These are phyloP conservation scores for Sebastes baramenuke DNA, from an alignment of 2,797 vertebrate genomes.

Conservation along the genomic window DNA sequence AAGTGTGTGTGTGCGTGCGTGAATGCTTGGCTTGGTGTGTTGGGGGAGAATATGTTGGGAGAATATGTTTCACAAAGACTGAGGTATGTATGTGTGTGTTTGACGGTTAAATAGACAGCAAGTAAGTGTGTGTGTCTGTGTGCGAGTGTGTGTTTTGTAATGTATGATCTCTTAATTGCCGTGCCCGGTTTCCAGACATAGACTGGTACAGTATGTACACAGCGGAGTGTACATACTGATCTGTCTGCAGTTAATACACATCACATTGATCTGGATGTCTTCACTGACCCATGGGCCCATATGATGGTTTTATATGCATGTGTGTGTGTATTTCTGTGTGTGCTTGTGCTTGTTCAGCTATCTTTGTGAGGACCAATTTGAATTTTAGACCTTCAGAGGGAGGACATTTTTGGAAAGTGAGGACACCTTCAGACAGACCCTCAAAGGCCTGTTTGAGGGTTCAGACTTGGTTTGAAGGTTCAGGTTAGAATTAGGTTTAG, in stretches of 20 bases:
- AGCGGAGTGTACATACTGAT: slow-evolving; percentile 21
- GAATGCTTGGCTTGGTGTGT: neutral
- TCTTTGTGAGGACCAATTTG: too few relatives aligned
- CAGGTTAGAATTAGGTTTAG: too few relatives aligned
- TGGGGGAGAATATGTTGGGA: neutral
- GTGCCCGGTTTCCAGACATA: slow-evolving; percentile 9
- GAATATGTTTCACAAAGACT: neutral
- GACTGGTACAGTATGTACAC: slow-evolving; percentile 26
- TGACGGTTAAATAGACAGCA: neutral
- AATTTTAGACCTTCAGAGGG: too few relatives aligned
- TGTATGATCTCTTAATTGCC: slow-evolving; percentile 3
- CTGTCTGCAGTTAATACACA: slow-evolving; percentile 7
- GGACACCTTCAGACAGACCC: too few relatives aligned
- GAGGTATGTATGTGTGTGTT: neutral
- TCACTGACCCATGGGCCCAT: neutral
- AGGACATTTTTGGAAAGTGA: too few relatives aligned
- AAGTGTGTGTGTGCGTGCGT: neutral
- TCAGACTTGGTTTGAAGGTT: too few relatives aligned
- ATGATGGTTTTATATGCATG: neutral
- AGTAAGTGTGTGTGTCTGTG: neutral
- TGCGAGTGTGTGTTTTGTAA: neutral
- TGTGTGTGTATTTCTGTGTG: neutral
- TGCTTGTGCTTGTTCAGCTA: neutral
- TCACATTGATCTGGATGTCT: slow-evolving; percentile 1
- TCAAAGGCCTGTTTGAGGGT: too few relatives aligned